Evolutionary conservation across 2,888 invertebrate species (phyloP).

Genomic region (Heteromyza rotundicornis): DNA sequence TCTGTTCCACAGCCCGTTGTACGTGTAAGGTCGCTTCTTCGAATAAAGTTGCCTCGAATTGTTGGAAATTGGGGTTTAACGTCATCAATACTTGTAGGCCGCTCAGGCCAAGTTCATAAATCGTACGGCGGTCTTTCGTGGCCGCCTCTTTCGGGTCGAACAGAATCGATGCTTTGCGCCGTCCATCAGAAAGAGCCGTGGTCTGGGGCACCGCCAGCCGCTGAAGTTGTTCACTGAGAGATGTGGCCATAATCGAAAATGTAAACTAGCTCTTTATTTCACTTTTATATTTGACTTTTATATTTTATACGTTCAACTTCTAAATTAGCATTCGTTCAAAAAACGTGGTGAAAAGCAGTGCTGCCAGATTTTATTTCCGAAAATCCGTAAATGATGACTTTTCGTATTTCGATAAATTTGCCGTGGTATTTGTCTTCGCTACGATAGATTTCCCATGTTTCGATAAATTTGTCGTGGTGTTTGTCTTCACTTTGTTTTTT

Average conservation of each 20-base stretch:
- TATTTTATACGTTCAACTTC: too few relatives aligned
- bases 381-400: too few relatives aligned
- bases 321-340: too few relatives aligned
- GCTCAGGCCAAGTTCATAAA: conserved; percentile 84
- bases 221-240: conserved; percentile 79
- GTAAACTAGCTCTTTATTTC: too few relatives aligned
- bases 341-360: too few relatives aligned
- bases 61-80: conserved; percentile 74
- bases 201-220: conserved; percentile 80
- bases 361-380: too few relatives aligned
- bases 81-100: conserved; percentile 84
- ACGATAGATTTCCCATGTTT: too few relatives aligned
- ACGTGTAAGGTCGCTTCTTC: conserved; percentile 77
- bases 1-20: conserved; percentile 79
- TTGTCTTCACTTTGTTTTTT: too few relatives aligned
- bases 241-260: conserved; percentile 77
- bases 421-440: too few relatives aligned
- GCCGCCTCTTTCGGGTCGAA: conserved; percentile 92
- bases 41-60: conserved; percentile 80
- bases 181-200: conserved; percentile 71
- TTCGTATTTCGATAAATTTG: too few relatives aligned
- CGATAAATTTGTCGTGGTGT: too few relatives aligned
- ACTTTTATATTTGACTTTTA: too few relatives aligned
- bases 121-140: conserved; percentile 79
- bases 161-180: conserved; percentile 79